These are phyloP conservation scores for Dasypogon diadema DNA, from an alignment of 2,888 invertebrate species.

Conservation along the genomic window DNA sequence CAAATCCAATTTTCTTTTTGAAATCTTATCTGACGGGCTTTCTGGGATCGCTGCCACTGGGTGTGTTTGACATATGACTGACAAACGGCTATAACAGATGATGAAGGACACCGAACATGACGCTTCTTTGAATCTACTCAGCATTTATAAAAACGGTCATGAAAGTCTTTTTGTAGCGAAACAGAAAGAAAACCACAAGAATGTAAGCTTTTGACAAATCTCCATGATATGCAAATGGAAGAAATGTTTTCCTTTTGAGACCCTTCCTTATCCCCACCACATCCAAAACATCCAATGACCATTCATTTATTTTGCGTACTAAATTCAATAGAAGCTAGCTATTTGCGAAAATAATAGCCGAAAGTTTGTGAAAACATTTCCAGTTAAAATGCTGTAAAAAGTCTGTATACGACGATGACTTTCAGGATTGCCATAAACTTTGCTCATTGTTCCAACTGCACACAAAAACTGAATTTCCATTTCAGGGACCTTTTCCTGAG, in stretches of 20 bases:
- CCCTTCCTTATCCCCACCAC: neutral
- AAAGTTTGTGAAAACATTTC: conserved; percentile 37
- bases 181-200: neutral
- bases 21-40: conserved; percentile 48
- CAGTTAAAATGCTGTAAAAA: conserved; percentile 39
- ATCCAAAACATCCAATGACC: neutral
- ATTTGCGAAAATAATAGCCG: conserved; percentile 38
- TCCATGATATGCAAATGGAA: neutral
- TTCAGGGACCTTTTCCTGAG: conserved; percentile 12
- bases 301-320: neutral
- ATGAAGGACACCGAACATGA: conserved; percentile 41
- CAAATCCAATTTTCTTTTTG: conserved; percentile 36
- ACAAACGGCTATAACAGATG: conserved; percentile 35
- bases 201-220: neutral
- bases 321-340: conserved; percentile 22
- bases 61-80: conserved; percentile 48
- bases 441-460: conserved; percentile 36
- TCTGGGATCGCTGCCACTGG: conserved; percentile 12
- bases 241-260: neutral
- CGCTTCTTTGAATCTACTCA: conserved; percentile 15
- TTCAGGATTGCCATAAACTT: conserved; percentile 41
- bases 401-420: conserved; percentile 33
- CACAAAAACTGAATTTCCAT: conserved; percentile 40
- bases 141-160: conserved; percentile 28
- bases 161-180: neutral